Conservation (phyloP, 2,888 invertebrate genomes). For the Hydrotaea cyrtoneurina region DNA sequence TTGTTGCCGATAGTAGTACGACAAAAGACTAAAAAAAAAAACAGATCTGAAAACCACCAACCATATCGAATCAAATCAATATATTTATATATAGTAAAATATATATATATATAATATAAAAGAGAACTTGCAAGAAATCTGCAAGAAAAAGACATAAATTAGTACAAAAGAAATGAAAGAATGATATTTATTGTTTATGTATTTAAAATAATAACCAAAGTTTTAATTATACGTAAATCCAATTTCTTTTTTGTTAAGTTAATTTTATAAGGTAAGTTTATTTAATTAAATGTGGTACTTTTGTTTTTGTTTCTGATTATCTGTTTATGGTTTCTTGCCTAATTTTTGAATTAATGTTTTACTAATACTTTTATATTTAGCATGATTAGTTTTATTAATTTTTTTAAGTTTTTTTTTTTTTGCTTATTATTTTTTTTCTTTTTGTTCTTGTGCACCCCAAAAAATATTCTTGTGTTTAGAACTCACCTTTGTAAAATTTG, state of each 20-base stretch:
- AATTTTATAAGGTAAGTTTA: conserved; percentile 79
- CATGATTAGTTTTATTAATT: neutral
- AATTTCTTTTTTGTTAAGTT: conserved; percentile 63
- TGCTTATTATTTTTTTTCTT: neutral
- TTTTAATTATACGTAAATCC: conserved; percentile 53
- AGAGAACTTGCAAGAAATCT: neutral
- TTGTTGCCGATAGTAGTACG: conserved; percentile 78
- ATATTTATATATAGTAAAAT: conserved; percentile 28
- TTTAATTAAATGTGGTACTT: conserved; percentile 75
- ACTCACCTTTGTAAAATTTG: neutral
- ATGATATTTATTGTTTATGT: conserved; percentile 51
- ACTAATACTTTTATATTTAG: neutral
- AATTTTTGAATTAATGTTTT: conserved; percentile 63
- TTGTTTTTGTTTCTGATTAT: conserved; percentile 65
- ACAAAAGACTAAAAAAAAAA: conserved; percentile 44
- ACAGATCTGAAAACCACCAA: neutral
- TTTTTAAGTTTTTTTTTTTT: neutral
- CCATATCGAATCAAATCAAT: neutral
- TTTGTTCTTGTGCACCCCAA: neutral
- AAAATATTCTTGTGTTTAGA: neutral
- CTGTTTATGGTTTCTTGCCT: conserved; percentile 61
- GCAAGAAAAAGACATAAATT: conserved; percentile 64
- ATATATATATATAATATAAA: conserved; percentile 30
- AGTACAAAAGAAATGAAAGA: conserved; percentile 57
- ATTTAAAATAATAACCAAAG: conserved; percentile 46